Evolutionary conservation across 2,113 vertebrate species (phyloP).

Genomic region (Phocoena sinus): DNA sequence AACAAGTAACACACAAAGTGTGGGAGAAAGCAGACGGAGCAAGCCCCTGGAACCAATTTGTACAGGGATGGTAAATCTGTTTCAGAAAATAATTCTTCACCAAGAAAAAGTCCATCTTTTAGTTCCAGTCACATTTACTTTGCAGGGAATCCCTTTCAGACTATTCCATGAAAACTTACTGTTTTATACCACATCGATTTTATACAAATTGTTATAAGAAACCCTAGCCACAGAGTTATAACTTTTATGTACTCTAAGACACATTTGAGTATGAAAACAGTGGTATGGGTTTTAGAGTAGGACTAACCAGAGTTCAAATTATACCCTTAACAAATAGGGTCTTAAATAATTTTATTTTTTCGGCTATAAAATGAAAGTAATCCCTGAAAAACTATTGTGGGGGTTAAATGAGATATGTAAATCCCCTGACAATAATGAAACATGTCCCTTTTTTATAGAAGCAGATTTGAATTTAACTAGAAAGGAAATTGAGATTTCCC

Average conservation of each 20-base stretch:
- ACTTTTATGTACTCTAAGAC: background rate
- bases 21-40: background rate
- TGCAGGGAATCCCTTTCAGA: background rate
- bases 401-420: background rate
- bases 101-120: background rate
- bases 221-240: background rate
- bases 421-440: background rate
- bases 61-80: background rate
- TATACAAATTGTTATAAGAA: background rate
- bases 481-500: background rate
- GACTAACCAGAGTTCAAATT: background rate
- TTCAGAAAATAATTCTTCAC: background rate
- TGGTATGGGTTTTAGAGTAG: background rate
- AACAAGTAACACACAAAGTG: background rate
- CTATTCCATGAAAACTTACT: background rate
- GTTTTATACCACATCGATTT: background rate
- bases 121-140: background rate
- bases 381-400: background rate
- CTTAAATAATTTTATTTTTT: background rate
- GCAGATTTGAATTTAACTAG: background rate
- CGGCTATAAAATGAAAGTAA: background rate
- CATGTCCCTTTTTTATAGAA: background rate
- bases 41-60: background rate
- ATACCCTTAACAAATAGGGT: background rate
- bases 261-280: background rate